Evolutionary conservation across 2,113 vertebrate genomes (phyloP).

Genomic region (Pterocles burchelli): DNA sequence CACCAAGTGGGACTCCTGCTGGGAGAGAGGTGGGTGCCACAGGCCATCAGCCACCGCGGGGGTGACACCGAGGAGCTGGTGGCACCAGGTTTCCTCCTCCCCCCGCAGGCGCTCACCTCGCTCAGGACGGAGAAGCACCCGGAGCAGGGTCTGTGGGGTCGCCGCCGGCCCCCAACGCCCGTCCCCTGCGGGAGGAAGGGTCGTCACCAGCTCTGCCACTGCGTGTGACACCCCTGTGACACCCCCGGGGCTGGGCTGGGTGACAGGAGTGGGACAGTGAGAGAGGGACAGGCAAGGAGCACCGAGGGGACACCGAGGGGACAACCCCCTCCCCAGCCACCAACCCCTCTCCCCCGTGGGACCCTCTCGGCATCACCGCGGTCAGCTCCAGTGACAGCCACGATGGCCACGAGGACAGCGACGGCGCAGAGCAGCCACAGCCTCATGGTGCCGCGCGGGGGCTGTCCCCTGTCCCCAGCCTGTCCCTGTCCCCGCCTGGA

Average conservation of each 20-base stretch:
- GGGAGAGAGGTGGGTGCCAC: background rate
- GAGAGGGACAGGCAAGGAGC: background rate
- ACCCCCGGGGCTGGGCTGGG: background rate
- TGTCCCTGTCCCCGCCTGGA: background rate
- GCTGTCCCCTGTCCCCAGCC: background rate
- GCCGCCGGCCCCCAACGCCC: background rate
- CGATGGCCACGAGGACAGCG: accelerated
- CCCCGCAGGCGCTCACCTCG: background rate
- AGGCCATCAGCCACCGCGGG: accelerated
- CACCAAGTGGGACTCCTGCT: background rate
- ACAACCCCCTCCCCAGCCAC: background rate
- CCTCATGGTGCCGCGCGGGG: background rate
- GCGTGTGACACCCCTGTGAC: accelerated
- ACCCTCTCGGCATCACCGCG: background rate
- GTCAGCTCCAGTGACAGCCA: background rate
- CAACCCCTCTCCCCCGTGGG: background rate
- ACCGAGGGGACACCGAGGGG: background rate
- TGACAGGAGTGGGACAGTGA: background rate
- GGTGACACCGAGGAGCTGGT: background rate
- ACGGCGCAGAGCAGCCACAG: background rate
- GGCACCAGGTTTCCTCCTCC: background rate
- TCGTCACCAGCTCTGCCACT: background rate
- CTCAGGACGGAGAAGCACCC: slow-evolving; percentile 41
- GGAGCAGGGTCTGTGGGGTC: slow-evolving; percentile 27
- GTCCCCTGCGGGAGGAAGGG: background rate